Base-by-base conservation (phyloP, 2,113 vertebrate species). In the Pyrgilauda ruficollis region DNA sequence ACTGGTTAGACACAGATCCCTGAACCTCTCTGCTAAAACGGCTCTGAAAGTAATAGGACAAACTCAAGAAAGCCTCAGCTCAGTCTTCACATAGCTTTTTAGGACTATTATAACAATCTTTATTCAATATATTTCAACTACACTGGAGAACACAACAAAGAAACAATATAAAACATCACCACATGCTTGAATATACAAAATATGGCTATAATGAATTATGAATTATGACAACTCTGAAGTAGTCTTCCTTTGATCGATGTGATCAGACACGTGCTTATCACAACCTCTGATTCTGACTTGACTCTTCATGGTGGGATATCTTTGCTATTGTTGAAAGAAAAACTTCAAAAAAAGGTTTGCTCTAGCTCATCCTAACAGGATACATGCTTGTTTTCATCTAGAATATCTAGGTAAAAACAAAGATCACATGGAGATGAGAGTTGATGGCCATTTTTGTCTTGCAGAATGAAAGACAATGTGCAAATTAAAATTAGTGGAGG, bases 21-120 rank as follows among this genome's bases (percentile, higher is more conserved):
- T 59, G 13, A 43, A 15, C 3, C 12, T 76, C 22, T 56, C 33
- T 14, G 16, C 58, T 83, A 52, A 35, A 17, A 18, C 0, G 0
- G 12, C 47, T 68, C 70, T 64, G 67, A 90, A 73, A 49, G 27
- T 15, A 79, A 63, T 2, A 47, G 26, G 31, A 16, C 13, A 52
- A 73, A 75, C 75, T 52, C 44, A 14, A 46, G 62, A 31, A 78
- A 89, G 58, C 19, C 49, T 47, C 33, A n/a, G 61, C 53, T 67
- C 21, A 18, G 62, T 63, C 58, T 77, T 74, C 79, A 56, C 20
- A 12, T 3, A 18, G 21, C 31, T 95, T 61, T 53, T 47, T n/a
- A 68, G 39, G 19, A 76, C 44, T 79, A 52, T 27, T 22, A 30
- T 3, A 83, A 44, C 23, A 75, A 63, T 27, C n/a, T 31, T 74